Evolutionary conservation across 30 jellyfish, hydroid and myxozoan genomes (phyloP).

Genomic region (Phacellophora camtschatica): DNA sequence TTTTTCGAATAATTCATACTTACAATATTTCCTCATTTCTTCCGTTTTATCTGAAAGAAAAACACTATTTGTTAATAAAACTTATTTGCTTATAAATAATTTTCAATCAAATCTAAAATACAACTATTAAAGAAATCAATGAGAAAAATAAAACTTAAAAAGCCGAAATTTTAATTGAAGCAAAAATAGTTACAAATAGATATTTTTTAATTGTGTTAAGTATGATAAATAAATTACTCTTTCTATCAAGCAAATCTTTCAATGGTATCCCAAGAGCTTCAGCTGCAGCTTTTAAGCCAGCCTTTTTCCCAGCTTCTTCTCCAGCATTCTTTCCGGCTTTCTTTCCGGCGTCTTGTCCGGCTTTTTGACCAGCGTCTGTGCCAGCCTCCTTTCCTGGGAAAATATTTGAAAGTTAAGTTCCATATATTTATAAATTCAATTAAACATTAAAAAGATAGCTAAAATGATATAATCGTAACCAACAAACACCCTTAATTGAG

Average conservation of each 20-base stretch:
- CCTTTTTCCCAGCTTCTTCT: conserved; percentile 82
- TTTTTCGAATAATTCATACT: background rate
- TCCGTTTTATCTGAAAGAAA: conserved; percentile 55
- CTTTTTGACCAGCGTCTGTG: conserved; percentile 82
- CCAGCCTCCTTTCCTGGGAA: conserved; percentile 67
- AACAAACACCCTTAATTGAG: too few species aligned
- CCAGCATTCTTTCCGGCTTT: conserved; percentile 90
- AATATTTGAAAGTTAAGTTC: too few species aligned
- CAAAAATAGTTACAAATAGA: too few species aligned
- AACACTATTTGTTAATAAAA: background rate
- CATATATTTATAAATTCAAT: too few species aligned
- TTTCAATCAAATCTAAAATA: background rate
- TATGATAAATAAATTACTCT: too few species aligned
- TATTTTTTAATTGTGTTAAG: too few species aligned
- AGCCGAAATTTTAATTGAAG: too few species aligned
- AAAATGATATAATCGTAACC: too few species aligned
- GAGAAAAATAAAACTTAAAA: too few species aligned
- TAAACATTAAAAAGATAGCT: too few species aligned
- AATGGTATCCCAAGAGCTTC: conserved; percentile 85
- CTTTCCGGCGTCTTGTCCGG: conserved; percentile 92
- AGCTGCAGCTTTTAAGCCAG: conserved; percentile 91
- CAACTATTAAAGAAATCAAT: background rate
- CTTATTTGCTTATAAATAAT: background rate
- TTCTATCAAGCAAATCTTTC: conserved; percentile 48
- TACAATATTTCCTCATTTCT: conserved; percentile 61